phyloP scores from a whole-genome alignment of 2,113 vertebrate genomes.

The Lophotis ruficrista region DNA sequence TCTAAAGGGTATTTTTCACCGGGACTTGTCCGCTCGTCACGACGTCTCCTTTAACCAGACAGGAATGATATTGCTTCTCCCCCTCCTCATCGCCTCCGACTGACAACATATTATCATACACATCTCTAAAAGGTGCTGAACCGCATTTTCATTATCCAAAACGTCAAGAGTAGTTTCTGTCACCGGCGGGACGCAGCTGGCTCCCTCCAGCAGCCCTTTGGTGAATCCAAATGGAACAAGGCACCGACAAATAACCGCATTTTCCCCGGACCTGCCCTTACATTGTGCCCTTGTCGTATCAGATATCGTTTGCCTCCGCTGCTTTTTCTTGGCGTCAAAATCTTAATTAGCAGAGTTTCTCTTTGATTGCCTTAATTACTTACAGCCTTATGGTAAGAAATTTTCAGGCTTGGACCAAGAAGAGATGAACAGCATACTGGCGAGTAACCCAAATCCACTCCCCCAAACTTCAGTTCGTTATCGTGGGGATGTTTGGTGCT shows the following conservation, averaged over 20 bases:
- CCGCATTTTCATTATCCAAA: constrained; percentile 73
- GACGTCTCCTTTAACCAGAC: constrained; percentile 42
- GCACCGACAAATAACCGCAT: constrained; percentile 71
- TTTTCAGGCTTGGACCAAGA: background rate
- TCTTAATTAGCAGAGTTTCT: constrained; percentile 61
- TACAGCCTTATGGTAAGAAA: background rate
- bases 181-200: constrained; percentile 57
- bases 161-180: constrained; percentile 72
- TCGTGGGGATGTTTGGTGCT: background rate
- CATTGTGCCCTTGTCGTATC: constrained; percentile 69
- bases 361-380: background rate
- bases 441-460: background rate
- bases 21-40: constrained; percentile 28
- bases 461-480: background rate
- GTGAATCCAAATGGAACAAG: constrained; percentile 75
- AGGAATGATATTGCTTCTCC: background rate
- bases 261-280: constrained; percentile 52
- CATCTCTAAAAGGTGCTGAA: constrained; percentile 69
- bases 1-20: background rate
- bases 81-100: background rate
- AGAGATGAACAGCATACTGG: background rate
- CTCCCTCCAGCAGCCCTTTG: constrained; percentile 47
- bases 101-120: constrained; percentile 69
- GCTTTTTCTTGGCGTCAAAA: background rate
- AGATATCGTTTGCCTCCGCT: background rate